These are phyloP conservation scores for Drosophila carrolli DNA, from an alignment of 1,140 invertebrate genomes.

Conservation along the genomic window DNA sequence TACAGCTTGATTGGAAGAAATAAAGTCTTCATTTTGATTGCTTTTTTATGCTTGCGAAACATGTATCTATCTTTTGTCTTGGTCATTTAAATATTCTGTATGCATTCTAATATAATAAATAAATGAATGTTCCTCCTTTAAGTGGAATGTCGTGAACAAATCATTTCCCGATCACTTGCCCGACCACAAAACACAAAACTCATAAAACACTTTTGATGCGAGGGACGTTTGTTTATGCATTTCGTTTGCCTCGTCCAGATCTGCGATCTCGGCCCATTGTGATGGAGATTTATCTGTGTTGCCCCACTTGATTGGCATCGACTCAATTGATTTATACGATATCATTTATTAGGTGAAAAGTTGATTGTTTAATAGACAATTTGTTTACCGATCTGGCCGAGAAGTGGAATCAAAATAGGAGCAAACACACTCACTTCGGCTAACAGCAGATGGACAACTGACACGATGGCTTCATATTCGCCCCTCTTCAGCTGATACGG, in stretches of 20 bases:
- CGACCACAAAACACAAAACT: conserved; percentile 32
- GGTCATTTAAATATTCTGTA: neutral
- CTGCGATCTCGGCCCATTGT: conserved; percentile 50
- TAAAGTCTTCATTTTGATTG: conserved; percentile 1
- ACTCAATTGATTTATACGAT: conserved; percentile 79
- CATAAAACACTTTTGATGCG: conserved; percentile 60
- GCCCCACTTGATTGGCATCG: conserved; percentile 76
- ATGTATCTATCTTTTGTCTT: neutral
- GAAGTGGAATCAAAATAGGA: conserved; percentile 29
- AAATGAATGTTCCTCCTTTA: conserved; percentile 3
- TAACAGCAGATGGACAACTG: conserved; percentile 42
- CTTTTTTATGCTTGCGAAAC: neutral
- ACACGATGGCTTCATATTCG: conserved; percentile 33
- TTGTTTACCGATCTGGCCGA: conserved; percentile 56
- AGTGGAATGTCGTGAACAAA: conserved; percentile 18
- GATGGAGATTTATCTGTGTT: conserved; percentile 71
- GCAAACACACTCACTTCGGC: conserved; percentile 21
- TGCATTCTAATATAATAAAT: conserved; percentile 21
- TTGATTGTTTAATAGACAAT: conserved; percentile 69
- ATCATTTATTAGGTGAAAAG: conserved; percentile 78
- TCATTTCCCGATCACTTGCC: conserved; percentile 26
- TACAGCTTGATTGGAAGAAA: conserved; percentile 6
- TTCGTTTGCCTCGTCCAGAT: conserved; percentile 42
- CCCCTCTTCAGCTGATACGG: conserved; percentile 39
- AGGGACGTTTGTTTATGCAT: conserved; percentile 39